Conservation (phyloP, 2,888 invertebrate genomes). For the Acronicta alni region DNA sequence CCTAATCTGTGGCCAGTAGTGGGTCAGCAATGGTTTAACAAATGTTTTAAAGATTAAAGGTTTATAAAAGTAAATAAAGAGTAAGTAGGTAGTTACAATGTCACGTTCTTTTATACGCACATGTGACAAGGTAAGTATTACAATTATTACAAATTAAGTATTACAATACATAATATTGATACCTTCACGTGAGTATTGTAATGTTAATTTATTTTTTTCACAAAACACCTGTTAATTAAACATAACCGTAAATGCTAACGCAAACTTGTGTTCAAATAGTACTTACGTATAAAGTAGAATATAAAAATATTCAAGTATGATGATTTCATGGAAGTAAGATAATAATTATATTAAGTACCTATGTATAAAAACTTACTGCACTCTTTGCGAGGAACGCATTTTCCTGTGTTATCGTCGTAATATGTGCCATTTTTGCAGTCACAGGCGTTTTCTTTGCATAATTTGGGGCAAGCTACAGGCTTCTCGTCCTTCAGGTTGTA, state of each 20-base stretch:
- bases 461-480: conserved; percentile 23
- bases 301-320: no score
- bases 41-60: no score
- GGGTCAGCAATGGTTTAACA: no score
- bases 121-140: background rate
- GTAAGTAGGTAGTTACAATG: no score
- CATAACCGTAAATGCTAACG: conserved; percentile 9
- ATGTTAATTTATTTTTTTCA: conserved; percentile 11
- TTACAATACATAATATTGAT: background rate
- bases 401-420: conserved; percentile 31
- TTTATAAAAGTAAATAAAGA: no score
- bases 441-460: conserved; percentile 51
- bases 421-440: conserved; percentile 53
- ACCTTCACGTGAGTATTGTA: background rate
- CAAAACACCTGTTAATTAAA: conserved; percentile 28
- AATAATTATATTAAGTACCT: background rate
- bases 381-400: conserved; percentile 53
- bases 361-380: conserved; percentile 58
- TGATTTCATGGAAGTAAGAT: no score
- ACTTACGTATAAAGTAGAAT: background rate
- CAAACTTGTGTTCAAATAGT: conserved; percentile 4
- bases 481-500: conserved; percentile 42
- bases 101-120: no score
- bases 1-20: no score
- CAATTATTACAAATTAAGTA: no score